Evolutionary conservation across 2,113 vertebrate genomes (phyloP).

Genomic region (Burhinus oedicnemus): DNA sequence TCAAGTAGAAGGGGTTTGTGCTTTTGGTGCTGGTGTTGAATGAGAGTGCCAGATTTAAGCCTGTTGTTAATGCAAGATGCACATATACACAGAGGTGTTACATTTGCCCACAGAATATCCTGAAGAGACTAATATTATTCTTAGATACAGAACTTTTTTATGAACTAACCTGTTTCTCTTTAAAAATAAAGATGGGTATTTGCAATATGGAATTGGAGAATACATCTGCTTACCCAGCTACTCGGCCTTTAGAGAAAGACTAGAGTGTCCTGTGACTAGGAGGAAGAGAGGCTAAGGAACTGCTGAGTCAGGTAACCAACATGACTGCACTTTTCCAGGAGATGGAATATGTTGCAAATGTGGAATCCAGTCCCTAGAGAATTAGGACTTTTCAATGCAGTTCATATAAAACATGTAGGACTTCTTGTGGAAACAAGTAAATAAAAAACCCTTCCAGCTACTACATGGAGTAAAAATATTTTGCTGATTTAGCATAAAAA

Average conservation of each 20-base stretch:
- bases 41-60: neutral
- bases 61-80: neutral
- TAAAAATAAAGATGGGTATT: neutral
- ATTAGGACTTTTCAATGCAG: neutral
- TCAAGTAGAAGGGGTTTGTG: constrained; percentile 24
- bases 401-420: constrained; percentile 9
- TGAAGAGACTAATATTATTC: neutral
- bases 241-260: neutral
- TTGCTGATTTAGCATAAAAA: constrained; percentile 39
- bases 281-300: neutral
- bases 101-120: neutral
- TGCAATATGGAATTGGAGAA: neutral
- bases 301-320: neutral
- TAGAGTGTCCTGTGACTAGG: neutral
- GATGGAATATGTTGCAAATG: neutral
- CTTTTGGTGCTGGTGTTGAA: constrained; percentile 48
- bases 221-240: neutral
- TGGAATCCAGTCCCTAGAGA: neutral
- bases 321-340: neutral
- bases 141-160: neutral
- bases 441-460: constrained; percentile 30
- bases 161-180: neutral
- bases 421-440: constrained; percentile 27
- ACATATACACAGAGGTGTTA: neutral
- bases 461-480: constrained; percentile 41